Evolutionary conservation across 1,140 invertebrate genomes (phyloP).

Genomic region (Zaprionus taronus): DNA sequence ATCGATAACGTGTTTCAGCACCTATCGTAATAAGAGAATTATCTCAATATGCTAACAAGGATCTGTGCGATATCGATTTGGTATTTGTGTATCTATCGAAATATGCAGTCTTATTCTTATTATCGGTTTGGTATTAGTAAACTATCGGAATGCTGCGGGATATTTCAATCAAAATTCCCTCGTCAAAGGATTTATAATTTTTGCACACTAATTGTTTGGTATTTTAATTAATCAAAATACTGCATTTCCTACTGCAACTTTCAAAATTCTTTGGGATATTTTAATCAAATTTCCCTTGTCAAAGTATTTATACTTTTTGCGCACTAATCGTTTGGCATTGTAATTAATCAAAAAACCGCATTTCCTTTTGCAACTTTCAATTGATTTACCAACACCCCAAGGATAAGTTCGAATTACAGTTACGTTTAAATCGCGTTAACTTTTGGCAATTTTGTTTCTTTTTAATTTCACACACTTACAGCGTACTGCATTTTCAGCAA

Average conservation of each 20-base stretch:
- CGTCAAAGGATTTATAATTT: neutral
- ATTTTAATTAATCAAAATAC: neutral
- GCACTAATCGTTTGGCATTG: neutral
- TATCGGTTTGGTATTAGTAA: neutral
- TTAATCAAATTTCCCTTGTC: neutral
- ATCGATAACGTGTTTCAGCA: neutral
- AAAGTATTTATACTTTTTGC: neutral
- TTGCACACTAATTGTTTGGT: neutral
- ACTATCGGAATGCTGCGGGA: neutral
- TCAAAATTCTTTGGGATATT: neutral
- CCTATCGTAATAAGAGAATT: neutral
- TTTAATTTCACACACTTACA: constrained; percentile 49
- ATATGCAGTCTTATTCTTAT: neutral
- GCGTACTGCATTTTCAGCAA: constrained; percentile 35
- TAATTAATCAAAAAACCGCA: neutral
- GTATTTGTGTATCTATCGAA: neutral
- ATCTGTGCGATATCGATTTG: neutral
- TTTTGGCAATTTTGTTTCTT: neutral
- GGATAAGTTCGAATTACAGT: neutral
- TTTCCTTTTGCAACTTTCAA: neutral
- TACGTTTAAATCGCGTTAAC: no score
- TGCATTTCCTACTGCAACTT: neutral
- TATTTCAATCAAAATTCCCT: neutral
- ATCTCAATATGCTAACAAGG: neutral
- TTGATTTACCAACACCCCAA: neutral